Base-by-base conservation (phyloP, 2,113 vertebrate genomes). In the Narcine bancroftii region DNA sequence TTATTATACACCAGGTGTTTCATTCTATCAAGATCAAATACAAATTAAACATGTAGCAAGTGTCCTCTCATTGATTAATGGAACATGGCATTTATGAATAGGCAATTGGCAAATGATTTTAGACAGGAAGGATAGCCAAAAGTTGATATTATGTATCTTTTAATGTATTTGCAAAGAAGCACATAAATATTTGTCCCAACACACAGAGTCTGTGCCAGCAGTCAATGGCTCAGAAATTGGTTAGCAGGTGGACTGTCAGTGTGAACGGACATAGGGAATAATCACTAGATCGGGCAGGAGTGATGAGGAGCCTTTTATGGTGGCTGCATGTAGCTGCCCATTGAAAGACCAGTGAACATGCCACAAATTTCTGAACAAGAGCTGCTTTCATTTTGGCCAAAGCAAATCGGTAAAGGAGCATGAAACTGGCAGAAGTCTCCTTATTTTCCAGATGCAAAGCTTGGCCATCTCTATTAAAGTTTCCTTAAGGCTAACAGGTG, bases 21-120 rank as follows among this genome's bases (percentile, higher is more conserved):
- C 39, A 56, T 89, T 60, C 56, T 10, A 39, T 17, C 56, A 65
- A 89, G 85, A 89, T 39, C 87, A 89, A 89, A 89, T 24, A 89
- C 87, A 89, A n/a, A 66, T 89, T 66, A 66, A 63, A 89, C 36
- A 47, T 26, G 11, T 3, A 36, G 24, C 42, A 89, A 45, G 24
- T 60, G 63, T 29, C 50, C 21, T 39, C 9, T 53, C 56, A 36
- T n/a, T 83, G 79, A 53, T 83, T 53, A 83, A 53, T 29, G 45
- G 63, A 21, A 65, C 60, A 89, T 29, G 9, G 63, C 21, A 17
- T 87, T 87, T 33, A 39, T 47, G 15, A 87, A 39, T 60, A 60
- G 53, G n/a, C 21, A 69, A 9, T 83, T 56, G 50, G 50, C 29
- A 83, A 56, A 56, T 69, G 11, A 50, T n/a, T 83, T 56, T 83